Conservation (phyloP, 2,888 invertebrate species). For the Xylocampa areola region DNA sequence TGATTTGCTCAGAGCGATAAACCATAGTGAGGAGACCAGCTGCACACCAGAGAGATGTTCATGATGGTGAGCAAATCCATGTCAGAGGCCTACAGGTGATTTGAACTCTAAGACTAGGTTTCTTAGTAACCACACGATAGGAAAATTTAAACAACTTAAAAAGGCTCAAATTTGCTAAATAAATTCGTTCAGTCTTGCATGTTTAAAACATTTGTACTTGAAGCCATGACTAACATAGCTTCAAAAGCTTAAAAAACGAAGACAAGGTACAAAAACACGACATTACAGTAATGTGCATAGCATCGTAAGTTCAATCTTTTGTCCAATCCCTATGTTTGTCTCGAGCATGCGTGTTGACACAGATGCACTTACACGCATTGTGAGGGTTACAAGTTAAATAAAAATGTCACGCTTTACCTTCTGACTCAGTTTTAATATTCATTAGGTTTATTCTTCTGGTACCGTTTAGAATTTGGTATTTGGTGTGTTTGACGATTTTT, state of each 20-base stretch:
- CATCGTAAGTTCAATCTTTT: conserved; percentile 34
- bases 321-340: conserved; percentile 53
- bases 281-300: conserved; percentile 17
- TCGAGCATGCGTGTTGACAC: conserved; percentile 71
- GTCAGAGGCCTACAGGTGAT: too few species aligned
- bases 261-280: conserved; percentile 10
- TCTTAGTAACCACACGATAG: too few species aligned
- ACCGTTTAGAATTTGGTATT: conserved; percentile 75
- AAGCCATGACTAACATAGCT: background rate
- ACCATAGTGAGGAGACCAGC: too few species aligned
- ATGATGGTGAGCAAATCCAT: too few species aligned
- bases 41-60: too few species aligned
- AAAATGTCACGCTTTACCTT: conserved; percentile 69
- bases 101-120: too few species aligned
- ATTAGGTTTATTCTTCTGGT: conserved; percentile 62
- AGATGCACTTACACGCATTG: conserved; percentile 71
- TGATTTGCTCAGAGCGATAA: too few species aligned
- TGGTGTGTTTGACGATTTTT: conserved; percentile 44
- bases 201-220: too few species aligned
- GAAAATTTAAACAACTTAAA: too few species aligned
- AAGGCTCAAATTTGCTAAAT: too few species aligned
- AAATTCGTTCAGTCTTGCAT: too few species aligned
- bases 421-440: conserved; percentile 71
- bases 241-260: background rate
- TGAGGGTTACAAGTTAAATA: conserved; percentile 73